Evolutionary conservation across 2,113 vertebrate species (phyloP).

Genomic region (Chaenocephalus aceratus): DNA sequence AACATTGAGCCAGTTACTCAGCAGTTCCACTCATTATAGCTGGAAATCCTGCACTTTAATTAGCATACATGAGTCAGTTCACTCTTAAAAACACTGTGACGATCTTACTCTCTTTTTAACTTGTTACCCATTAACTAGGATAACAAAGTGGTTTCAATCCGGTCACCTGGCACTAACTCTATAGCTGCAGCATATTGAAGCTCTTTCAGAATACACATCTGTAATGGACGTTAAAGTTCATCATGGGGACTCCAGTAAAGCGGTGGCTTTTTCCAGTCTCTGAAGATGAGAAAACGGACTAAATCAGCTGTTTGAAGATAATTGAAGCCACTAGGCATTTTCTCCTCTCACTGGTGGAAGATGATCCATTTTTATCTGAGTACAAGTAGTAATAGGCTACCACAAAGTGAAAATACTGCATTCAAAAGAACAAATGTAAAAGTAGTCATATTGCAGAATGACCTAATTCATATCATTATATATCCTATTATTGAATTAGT

Average conservation of each 20-base stretch:
- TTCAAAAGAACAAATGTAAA: too few species aligned
- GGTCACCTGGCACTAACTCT: neutral
- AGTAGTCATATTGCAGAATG: too few species aligned
- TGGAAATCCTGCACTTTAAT: neutral
- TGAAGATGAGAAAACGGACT: neutral
- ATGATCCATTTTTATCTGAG: neutral
- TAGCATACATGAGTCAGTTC: neutral
- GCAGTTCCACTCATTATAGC: conserved; percentile 25
- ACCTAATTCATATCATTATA: too few species aligned
- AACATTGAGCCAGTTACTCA: conserved; percentile 16
- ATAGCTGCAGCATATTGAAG: neutral
- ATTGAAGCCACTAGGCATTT: neutral
- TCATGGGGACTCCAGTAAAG: neutral
- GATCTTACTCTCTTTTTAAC: conserved; percentile 5
- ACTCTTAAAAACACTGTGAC: conserved; percentile 42
- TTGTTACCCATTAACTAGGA: conserved; percentile 21
- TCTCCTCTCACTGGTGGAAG: neutral
- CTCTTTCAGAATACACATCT: neutral
- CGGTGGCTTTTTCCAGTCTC: conserved; percentile 1
- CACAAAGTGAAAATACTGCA: too few species aligned
- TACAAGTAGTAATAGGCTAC: neutral
- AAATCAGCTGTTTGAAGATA: neutral
- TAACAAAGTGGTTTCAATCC: too few species aligned
- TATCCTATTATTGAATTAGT: too few species aligned
- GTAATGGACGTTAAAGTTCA: neutral